These are phyloP conservation scores for Cantharis rustica DNA, from an alignment of 2,888 invertebrate genomes.

Conservation along the genomic window DNA sequence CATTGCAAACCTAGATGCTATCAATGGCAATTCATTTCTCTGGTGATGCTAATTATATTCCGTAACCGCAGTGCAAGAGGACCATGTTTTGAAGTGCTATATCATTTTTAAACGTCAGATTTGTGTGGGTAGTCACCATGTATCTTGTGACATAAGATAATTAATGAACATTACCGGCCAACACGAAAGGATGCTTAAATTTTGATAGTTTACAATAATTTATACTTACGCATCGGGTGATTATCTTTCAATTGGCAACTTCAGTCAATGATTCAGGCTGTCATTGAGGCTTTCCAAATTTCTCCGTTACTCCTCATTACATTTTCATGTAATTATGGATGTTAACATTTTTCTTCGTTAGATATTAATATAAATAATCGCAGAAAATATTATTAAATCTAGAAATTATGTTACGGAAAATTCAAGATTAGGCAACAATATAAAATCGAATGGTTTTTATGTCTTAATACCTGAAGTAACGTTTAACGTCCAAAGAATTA, in stretches of 20 bases:
- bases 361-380: background rate
- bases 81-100: slow-evolving; percentile 36
- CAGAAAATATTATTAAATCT: background rate
- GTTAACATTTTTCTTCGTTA: background rate
- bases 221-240: background rate
- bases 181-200: slow-evolving; percentile 13
- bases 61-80: slow-evolving; percentile 21
- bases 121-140: slow-evolving; percentile 44
- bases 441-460: background rate
- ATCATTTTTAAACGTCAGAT: slow-evolving; percentile 49
- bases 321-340: background rate
- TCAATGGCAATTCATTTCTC: slow-evolving; percentile 17
- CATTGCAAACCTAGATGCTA: slow-evolving; percentile 15
- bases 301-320: background rate
- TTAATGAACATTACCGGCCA: slow-evolving; percentile 42
- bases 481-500: slow-evolving; percentile 7
- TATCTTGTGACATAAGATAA: slow-evolving; percentile 46
- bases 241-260: background rate
- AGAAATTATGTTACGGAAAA: background rate
- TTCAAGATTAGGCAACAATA: background rate
- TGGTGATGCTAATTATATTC: slow-evolving; percentile 29
- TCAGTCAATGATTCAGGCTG: background rate
- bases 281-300: background rate
- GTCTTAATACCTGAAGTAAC: background rate
- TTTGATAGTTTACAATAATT: background rate